phyloP scores from a whole-genome alignment of 2,888 invertebrate species.

The Macrosoma leucophasiata region DNA sequence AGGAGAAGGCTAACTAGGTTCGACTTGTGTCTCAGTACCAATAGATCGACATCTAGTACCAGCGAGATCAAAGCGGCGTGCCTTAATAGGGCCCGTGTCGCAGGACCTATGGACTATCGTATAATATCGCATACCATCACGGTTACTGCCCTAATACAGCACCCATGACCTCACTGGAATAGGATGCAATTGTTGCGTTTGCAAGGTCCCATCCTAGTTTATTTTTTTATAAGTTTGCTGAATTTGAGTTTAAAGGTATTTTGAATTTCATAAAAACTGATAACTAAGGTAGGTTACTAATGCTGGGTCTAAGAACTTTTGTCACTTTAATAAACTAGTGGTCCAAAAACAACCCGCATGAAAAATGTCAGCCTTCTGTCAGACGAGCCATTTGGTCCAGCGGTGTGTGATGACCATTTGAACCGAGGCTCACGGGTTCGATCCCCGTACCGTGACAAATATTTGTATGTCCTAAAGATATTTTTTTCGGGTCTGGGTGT shows the following conservation, averaged over 20 bases:
- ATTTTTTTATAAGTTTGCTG: background rate
- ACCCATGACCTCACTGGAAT: slow-evolving; percentile 36
- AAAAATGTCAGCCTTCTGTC: too few species aligned
- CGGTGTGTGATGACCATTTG: too few species aligned
- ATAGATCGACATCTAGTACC: slow-evolving; percentile 37
- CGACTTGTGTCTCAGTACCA: too few species aligned
- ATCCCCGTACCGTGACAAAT: too few species aligned
- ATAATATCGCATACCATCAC: slow-evolving; percentile 40
- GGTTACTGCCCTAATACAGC: slow-evolving; percentile 39
- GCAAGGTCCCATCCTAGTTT: background rate
- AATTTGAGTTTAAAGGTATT: background rate
- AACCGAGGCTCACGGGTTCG: too few species aligned
- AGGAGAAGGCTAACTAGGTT: too few species aligned
- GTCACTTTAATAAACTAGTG: too few species aligned
- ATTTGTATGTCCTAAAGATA: too few species aligned
- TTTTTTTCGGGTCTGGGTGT: too few species aligned
- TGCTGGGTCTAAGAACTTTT: too few species aligned
- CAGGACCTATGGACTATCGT: slow-evolving; percentile 33
- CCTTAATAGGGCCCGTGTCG: slow-evolving; percentile 45
- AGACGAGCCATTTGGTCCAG: too few species aligned
- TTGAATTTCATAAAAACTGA: background rate
- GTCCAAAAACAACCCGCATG: too few species aligned
- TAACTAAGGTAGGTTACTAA: background rate
- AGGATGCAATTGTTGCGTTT: slow-evolving; percentile 16
- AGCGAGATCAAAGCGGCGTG: slow-evolving; percentile 46